phyloP scores from a whole-genome alignment of 2,797 vertebrate genomes.

The Xerus rutilus region DNA sequence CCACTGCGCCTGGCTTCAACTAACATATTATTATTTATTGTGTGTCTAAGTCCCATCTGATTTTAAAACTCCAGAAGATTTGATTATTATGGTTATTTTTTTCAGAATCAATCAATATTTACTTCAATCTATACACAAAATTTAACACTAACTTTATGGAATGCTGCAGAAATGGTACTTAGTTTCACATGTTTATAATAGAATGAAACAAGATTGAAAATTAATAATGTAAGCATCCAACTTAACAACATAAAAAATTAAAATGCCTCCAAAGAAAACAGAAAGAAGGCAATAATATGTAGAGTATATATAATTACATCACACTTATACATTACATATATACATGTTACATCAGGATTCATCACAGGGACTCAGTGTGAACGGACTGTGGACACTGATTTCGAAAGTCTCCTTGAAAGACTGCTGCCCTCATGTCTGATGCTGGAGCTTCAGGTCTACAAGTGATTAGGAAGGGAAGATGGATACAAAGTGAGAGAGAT shows the following conservation, averaged over 20 bases:
- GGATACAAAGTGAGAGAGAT: background rate
- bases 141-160: background rate
- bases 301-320: background rate
- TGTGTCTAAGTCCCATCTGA: background rate
- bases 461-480: background rate
- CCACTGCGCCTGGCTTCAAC: background rate
- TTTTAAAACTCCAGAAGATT: background rate
- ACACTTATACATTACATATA: no score
- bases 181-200: conserved; percentile 3
- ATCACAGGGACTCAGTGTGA: background rate
- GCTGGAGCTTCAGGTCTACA: background rate
- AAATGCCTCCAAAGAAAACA: background rate
- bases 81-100: background rate
- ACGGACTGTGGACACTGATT: background rate
- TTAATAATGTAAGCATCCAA: background rate
- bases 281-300: background rate
- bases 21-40: background rate
- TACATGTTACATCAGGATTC: background rate
- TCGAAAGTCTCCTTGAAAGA: background rate
- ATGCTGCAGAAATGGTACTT: background rate
- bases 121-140: background rate
- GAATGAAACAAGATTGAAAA: background rate
- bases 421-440: background rate
- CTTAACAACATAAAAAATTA: background rate
- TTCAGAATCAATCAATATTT: background rate